Percentiles rank a stretch among this genome's conserved stretches.
phyloP scores from a whole-genome alignment of 2,113 vertebrate species.

The Phainopepla nitens region DNA sequence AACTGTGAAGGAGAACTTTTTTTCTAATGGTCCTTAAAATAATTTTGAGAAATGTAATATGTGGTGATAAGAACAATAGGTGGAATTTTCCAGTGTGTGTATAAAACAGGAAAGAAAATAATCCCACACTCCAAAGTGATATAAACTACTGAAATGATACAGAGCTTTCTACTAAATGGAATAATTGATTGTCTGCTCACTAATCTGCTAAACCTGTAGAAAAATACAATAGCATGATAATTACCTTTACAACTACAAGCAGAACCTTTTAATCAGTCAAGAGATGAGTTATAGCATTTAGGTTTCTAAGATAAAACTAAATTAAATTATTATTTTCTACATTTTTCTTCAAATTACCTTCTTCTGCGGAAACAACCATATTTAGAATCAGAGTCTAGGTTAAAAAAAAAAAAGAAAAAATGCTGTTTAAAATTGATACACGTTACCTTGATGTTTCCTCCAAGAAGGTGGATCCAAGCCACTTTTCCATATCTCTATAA shows the following conservation, averaged over 20 bases:
- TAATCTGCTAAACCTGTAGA: not conserved
- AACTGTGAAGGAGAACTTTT: rapidly evolving
- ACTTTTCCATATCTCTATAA: conserved; percentile 79
- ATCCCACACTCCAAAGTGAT: not conserved
- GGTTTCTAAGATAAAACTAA: not conserved
- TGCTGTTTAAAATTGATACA: not conserved
- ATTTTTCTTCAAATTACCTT: not conserved
- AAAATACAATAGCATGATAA: not conserved
- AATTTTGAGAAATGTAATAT: not conserved
- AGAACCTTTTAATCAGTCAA: not conserved
- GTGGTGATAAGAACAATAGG: not conserved
- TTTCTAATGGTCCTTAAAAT: not conserved
- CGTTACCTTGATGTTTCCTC: conserved; percentile 84
- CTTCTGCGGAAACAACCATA: not conserved
- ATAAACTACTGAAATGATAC: not conserved
- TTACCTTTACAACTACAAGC: not conserved
- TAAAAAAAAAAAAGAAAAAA: not conserved
- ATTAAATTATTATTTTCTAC: not conserved
- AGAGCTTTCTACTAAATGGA: not conserved
- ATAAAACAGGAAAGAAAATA: not conserved
- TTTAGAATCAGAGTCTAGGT: not conserved
- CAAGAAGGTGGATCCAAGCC: conserved; percentile 76
- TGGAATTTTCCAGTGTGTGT: not conserved
- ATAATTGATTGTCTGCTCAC: not conserved
- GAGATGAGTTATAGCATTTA: not conserved